These are phyloP conservation scores for Pachyramphus minor DNA, from an alignment of 2,113 vertebrate genomes.

Conservation along the genomic window DNA sequence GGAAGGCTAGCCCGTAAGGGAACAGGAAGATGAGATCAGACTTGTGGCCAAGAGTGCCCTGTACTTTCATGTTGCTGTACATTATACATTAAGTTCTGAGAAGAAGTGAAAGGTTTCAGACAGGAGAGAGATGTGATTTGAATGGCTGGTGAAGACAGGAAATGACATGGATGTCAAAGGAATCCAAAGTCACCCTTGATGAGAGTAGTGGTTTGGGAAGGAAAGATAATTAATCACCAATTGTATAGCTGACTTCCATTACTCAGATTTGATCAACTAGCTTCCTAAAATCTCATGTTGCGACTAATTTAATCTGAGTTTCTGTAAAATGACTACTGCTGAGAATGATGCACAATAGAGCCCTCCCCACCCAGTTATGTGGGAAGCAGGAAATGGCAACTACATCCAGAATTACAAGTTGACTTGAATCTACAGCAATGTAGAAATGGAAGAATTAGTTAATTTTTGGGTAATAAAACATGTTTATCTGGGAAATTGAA, in stretches of 20 bases:
- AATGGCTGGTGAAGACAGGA: not conserved
- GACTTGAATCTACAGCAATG: not conserved
- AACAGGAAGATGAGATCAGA: not conserved
- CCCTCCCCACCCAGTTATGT: not conserved
- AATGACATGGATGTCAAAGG: not conserved
- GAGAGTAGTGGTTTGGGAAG: not conserved
- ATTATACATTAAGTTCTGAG: not conserved
- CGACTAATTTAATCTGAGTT: not conserved
- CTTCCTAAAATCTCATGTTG: not conserved
- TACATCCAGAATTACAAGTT: not conserved
- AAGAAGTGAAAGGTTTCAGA: not conserved
- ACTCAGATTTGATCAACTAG: not conserved
- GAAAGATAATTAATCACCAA: not conserved
- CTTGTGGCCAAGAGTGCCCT: not conserved
- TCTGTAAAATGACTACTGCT: not conserved
- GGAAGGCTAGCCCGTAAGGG: not conserved
- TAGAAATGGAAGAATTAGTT: not conserved
- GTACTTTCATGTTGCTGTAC: not conserved
- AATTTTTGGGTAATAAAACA: not conserved
- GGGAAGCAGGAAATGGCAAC: slow-evolving; percentile 1
- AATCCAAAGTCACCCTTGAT: not conserved
- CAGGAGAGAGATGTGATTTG: not conserved
- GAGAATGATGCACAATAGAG: not conserved
- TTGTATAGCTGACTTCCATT: not conserved
- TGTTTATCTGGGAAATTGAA: not conserved